phyloP scores from a whole-genome alignment of 2,113 vertebrate species.

The Microcebus ravelobensis region DNA sequence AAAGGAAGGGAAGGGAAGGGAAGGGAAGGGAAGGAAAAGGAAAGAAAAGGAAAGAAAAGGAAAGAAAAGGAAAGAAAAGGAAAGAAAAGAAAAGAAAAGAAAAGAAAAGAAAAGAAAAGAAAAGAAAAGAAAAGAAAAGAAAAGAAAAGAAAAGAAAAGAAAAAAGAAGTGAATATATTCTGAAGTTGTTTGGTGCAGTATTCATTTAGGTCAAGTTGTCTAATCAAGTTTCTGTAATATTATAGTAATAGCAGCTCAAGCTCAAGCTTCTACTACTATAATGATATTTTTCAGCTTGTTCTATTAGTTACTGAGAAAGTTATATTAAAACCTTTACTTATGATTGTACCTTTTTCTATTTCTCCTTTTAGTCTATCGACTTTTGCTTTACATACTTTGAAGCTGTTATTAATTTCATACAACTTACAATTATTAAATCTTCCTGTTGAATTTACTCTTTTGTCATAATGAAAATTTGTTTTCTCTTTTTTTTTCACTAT shows the following conservation, averaged over 20 bases:
- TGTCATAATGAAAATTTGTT: not conserved
- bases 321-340: not conserved
- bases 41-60: not conserved
- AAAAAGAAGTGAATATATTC: not conserved
- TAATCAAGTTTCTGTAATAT: not conserved
- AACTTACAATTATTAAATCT: not conserved
- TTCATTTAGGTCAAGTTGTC: not conserved
- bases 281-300: not conserved
- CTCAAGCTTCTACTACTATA: not conserved
- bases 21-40: no score
- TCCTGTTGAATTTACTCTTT: not conserved
- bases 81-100: no score
- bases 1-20: no score
- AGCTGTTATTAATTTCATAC: not conserved
- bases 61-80: not conserved
- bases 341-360: not conserved
- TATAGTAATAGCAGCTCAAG: no score
- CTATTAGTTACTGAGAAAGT: not conserved
- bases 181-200: not conserved
- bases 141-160: no score
- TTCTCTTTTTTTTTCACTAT: not conserved
- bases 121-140: no score
- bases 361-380: not conserved
- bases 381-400: conserved; percentile 1
- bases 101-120: not conserved